phyloP scores from a whole-genome alignment of 2,113 vertebrate genomes.

The Leucopsar rothschildi region DNA sequence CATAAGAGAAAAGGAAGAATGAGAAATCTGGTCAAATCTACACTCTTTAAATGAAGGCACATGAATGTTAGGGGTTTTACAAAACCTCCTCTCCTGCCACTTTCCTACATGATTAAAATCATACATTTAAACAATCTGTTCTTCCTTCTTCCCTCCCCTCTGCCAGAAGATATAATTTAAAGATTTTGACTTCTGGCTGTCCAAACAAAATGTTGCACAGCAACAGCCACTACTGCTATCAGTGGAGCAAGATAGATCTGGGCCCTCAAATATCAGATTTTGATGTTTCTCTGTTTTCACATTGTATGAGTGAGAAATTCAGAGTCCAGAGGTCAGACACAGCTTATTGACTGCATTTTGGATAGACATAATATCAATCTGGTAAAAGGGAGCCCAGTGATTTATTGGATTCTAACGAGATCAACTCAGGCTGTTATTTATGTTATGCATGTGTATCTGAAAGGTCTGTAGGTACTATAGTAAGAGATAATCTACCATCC shows the following conservation, averaged over 20 bases:
- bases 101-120: not conserved
- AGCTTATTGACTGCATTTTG: not conserved
- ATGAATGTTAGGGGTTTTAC: not conserved
- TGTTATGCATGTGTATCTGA: not conserved
- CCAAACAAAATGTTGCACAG: slow-evolving; percentile 28
- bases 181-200: not conserved
- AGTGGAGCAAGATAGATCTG: not conserved
- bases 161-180: not conserved
- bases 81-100: not conserved
- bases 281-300: not conserved
- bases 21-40: not conserved
- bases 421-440: not conserved
- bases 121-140: slow-evolving; percentile 11
- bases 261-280: not conserved
- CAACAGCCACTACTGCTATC: not conserved
- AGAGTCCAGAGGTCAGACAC: not conserved
- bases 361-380: not conserved
- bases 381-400: not conserved
- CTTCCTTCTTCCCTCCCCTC: not conserved
- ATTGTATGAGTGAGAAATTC: not conserved
- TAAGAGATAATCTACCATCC: not conserved
- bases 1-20: not conserved
- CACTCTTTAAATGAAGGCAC: not conserved
- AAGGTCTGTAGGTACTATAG: not conserved
- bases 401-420: not conserved